Conservation (phyloP, 2,113 vertebrate genomes). For the Lathamus discolor region DNA sequence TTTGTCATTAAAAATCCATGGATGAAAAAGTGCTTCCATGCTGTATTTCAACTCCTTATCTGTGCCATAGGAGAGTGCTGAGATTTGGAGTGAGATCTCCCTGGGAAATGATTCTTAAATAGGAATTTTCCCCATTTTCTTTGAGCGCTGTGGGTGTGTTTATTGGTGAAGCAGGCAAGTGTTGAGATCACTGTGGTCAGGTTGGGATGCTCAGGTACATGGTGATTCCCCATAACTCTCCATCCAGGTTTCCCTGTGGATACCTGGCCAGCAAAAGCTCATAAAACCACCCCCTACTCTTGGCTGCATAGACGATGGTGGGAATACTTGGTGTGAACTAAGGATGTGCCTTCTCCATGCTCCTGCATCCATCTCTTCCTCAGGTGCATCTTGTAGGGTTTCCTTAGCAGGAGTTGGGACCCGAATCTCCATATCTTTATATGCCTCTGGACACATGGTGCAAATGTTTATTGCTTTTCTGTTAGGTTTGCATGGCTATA, state of each 20-base stretch:
- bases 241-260: neutral
- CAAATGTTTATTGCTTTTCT: neutral
- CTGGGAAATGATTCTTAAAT: neutral
- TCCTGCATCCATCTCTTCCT: neutral
- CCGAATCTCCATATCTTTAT: neutral
- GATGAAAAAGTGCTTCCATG: neutral
- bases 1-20: neutral
- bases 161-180: neutral
- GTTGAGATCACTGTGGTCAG: neutral
- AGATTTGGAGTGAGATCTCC: neutral
- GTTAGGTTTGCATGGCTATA: neutral
- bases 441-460: accelerated
- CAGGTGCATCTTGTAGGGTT: neutral
- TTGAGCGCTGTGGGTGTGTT: neutral
- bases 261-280: neutral
- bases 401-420: neutral
- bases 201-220: neutral
- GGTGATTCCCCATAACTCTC: neutral
- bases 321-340: neutral
- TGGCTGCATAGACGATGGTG: neutral
- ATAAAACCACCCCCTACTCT: accelerated
- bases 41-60: neutral
- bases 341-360: neutral
- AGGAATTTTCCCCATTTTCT: accelerated
- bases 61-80: neutral